Conservation (phyloP, 2,113 vertebrate genomes). For the Murina feae region DNA sequence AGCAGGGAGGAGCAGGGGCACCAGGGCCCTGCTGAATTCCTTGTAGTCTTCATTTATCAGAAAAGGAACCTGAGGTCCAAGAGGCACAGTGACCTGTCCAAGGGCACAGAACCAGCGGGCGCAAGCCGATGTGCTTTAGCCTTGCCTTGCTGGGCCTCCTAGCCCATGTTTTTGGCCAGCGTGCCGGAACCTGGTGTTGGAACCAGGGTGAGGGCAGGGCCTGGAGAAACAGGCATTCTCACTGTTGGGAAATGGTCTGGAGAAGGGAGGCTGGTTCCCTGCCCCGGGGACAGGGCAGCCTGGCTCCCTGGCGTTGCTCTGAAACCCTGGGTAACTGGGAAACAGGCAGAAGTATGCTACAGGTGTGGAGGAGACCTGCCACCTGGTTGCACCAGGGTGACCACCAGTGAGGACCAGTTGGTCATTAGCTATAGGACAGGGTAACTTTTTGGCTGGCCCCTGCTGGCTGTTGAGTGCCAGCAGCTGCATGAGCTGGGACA, state of each 20-base stretch:
- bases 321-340: background rate
- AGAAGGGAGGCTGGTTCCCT: background rate
- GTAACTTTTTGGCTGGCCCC: background rate
- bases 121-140: no score
- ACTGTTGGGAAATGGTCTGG: background rate
- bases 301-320: background rate
- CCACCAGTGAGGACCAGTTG: background rate
- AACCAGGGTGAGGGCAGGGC: no score
- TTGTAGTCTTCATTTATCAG: background rate
- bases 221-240: background rate
- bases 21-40: background rate
- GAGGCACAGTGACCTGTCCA: background rate
- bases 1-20: background rate
- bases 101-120: background rate
- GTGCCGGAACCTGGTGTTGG: no score
- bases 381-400: background rate
- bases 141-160: background rate
- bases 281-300: background rate
- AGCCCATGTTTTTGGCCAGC: background rate
- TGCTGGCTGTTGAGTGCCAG: background rate
- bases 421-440: background rate
- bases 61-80: background rate
- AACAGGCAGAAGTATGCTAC: background rate
- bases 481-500: background rate
- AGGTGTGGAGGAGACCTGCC: background rate